Evolutionary conservation across 2,888 invertebrate species (phyloP).

Genomic region (Caenorhabditis plicata): DNA sequence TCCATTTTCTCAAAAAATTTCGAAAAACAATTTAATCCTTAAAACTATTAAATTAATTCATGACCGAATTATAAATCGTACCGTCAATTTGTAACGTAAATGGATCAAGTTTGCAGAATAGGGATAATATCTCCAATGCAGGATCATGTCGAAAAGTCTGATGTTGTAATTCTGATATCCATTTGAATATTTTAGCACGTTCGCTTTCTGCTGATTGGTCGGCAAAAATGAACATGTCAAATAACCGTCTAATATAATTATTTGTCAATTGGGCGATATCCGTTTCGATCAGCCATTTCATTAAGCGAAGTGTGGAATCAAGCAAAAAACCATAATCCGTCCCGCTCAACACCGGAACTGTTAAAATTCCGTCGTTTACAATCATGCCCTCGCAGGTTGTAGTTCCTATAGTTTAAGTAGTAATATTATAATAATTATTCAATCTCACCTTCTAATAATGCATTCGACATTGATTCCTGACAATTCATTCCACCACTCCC

Average conservation of each 20-base stretch:
- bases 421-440: neutral
- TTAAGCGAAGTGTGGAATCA: constrained; percentile 8
- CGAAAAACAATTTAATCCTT: constrained; percentile 26
- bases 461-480: constrained; percentile 21
- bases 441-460: constrained; percentile 24
- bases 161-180: constrained; percentile 15
- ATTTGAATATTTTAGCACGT: constrained; percentile 21
- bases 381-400: too few relatives aligned
- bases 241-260: constrained; percentile 16
- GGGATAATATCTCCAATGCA: constrained; percentile 12
- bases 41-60: too few relatives aligned
- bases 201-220: constrained; percentile 14
- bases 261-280: constrained; percentile 2
- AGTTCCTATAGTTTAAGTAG: neutral
- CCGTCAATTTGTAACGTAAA: constrained; percentile 16
- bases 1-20: constrained; percentile 26
- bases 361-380: constrained; percentile 11
- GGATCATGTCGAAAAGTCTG: constrained; percentile 1
- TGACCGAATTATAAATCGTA: too few relatives aligned
- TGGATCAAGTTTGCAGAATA: constrained; percentile 16
- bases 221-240: constrained; percentile 12
- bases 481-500: too few relatives aligned
- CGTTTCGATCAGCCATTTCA: constrained; percentile 24
- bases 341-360: constrained; percentile 7
- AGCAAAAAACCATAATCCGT: constrained; percentile 28